Percentiles rank a stretch among this genome's conserved stretches.
These are phyloP conservation scores for Sylvilagus floridanus DNA, from an alignment of 2,797 vertebrate genomes.

Conservation along the genomic window DNA sequence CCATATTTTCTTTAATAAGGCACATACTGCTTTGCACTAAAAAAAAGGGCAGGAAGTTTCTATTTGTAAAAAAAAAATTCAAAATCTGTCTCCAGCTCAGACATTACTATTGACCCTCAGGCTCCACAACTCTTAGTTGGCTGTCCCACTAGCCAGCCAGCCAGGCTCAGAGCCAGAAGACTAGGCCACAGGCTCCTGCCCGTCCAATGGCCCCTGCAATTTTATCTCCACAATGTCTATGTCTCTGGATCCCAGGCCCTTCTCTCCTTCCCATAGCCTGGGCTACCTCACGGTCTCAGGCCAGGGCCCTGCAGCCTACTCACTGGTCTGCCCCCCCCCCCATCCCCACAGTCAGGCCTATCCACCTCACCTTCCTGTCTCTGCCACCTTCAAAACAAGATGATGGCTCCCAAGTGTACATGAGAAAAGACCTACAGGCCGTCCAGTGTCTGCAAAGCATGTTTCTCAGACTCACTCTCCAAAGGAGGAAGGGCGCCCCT, in stretches of 20 bases:
- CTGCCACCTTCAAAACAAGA: constrained; percentile 22
- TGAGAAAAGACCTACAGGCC: neutral
- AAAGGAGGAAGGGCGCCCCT: neutral
- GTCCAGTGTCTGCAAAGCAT: constrained; percentile 23
- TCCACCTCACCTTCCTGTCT: neutral
- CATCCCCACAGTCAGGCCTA: neutral
- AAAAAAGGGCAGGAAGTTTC: constrained; percentile 39
- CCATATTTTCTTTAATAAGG: constrained; percentile 56
- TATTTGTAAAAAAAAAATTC: neutral
- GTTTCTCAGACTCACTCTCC: neutral
- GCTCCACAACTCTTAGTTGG: neutral
- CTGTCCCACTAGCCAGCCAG: neutral
- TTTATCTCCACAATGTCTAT: neutral
- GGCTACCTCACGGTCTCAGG: neutral
- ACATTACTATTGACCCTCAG: neutral
- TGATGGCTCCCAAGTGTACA: neutral
- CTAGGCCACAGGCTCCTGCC: neutral
- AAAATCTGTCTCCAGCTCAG: neutral
- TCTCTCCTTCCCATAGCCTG: neutral
- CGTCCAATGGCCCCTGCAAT: neutral
- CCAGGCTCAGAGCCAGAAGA: neutral
- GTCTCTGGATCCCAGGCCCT: neutral
- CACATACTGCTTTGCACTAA: constrained; percentile 39
- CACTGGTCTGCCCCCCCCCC: neutral
- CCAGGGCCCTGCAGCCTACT: neutral